These are phyloP conservation scores for Drosophila oshimai DNA, from an alignment of 1,140 invertebrate genomes.

Conservation along the genomic window DNA sequence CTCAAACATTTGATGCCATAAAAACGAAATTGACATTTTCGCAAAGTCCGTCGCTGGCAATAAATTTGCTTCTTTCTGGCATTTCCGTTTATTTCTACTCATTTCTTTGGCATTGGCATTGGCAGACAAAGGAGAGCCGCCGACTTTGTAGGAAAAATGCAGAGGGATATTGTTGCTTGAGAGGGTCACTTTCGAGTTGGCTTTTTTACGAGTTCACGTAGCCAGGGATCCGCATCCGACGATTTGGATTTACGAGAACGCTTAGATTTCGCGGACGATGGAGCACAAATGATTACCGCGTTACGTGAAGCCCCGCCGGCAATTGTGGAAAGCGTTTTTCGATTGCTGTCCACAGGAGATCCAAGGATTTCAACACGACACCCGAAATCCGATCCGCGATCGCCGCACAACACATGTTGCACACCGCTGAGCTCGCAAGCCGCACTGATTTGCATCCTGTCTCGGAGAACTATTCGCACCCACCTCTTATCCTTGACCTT, in stretches of 20 bases:
- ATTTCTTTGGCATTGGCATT: slow-evolving; percentile 52
- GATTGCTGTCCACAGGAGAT: neutral
- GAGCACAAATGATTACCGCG: slow-evolving; percentile 50
- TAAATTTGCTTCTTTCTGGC: slow-evolving; percentile 60
- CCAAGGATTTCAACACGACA: neutral
- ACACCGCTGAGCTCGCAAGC: slow-evolving; percentile 31
- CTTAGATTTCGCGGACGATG: slow-evolving; percentile 64
- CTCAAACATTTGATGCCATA: slow-evolving; percentile 74
- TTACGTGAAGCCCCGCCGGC: slow-evolving; percentile 34
- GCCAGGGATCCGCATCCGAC: slow-evolving; percentile 9
- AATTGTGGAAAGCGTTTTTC: slow-evolving; percentile 26
- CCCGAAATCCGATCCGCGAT: slow-evolving; percentile 17
- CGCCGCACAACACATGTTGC: slow-evolving; percentile 49
- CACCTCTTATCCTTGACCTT: slow-evolving; percentile 42
- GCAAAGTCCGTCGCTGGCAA: slow-evolving; percentile 72
- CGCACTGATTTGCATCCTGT: slow-evolving; percentile 61
- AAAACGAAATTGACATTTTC: slow-evolving; percentile 79
- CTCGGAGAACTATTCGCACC: neutral
- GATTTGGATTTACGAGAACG: slow-evolving; percentile 69
- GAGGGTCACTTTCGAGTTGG: slow-evolving; percentile 22
- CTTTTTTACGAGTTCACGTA: slow-evolving; percentile 76
- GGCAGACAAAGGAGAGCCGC: slow-evolving; percentile 43
- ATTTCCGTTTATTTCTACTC: slow-evolving; percentile 57
- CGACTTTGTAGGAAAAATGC: slow-evolving; percentile 64
- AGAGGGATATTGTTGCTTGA: slow-evolving; percentile 32